Conservation (phyloP, 2,113 vertebrate genomes). For the Eptatretus burgeri region DNA sequence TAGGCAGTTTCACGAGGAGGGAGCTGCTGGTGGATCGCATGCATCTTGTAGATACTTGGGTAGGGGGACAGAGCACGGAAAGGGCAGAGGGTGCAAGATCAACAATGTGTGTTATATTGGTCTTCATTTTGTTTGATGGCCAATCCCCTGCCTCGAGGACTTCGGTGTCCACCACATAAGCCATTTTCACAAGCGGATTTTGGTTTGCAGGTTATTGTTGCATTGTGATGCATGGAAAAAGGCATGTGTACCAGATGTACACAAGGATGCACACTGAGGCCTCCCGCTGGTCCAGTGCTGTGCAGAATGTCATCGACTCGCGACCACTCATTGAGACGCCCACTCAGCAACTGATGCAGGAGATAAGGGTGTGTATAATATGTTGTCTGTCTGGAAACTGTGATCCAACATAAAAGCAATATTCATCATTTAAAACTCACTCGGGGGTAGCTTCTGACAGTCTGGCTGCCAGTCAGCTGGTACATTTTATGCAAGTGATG, state of each 20-base stretch:
- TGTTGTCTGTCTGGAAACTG: too few species aligned
- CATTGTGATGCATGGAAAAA: constrained; percentile 21
- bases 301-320: constrained; percentile 74
- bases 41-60: too few species aligned
- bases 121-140: constrained; percentile 2
- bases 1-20: too few species aligned
- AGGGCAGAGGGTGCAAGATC: too few species aligned
- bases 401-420: too few species aligned
- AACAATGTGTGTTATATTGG: background rate
- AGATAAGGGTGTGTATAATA: constrained; percentile 42
- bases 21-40: too few species aligned
- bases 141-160: background rate
- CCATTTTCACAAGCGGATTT: background rate
- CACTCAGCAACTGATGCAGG: constrained; percentile 78
- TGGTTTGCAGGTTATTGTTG: constrained; percentile 54
- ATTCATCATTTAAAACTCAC: too few species aligned
- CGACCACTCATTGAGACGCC: constrained; percentile 74
- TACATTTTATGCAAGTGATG: too few species aligned
- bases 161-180: too few species aligned
- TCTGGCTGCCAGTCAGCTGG: too few species aligned
- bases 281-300: constrained; percentile 45
- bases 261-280: constrained; percentile 73
- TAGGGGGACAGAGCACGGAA: too few species aligned
- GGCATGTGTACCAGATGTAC: constrained; percentile 35
- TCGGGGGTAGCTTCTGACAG: too few species aligned